These are phyloP conservation scores for Suillia variegata DNA, from an alignment of 2,888 invertebrate genomes.

Conservation along the genomic window DNA sequence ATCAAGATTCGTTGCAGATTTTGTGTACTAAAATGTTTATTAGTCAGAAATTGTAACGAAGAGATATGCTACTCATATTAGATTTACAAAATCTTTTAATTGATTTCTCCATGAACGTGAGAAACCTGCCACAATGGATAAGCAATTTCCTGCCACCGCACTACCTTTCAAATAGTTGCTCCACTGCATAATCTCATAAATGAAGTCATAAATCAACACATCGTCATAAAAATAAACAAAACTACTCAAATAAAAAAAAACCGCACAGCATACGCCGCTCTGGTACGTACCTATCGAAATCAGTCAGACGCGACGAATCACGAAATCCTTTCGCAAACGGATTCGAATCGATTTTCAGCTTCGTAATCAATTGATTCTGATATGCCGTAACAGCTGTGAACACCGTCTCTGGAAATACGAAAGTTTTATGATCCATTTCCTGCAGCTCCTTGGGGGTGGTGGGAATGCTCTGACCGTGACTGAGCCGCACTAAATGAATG, in stretches of 20 bases:
- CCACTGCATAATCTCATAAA: no score
- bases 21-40: no score
- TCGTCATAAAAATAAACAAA: slow-evolving; percentile 15
- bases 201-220: slow-evolving; percentile 41
- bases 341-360: slow-evolving; percentile 98
- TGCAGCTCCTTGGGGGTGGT: slow-evolving; percentile 80
- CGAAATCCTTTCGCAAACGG: slow-evolving; percentile 98
- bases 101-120: no score
- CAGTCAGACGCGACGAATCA: slow-evolving; percentile 92
- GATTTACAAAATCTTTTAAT: no score
- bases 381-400: slow-evolving; percentile 99
- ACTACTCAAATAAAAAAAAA: neutral
- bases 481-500: slow-evolving; percentile 90
- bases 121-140: no score
- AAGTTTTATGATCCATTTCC: slow-evolving; percentile 93
- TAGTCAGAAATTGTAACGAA: no score
- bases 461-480: slow-evolving; percentile 79
- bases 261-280: neutral
- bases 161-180: no score
- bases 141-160: no score
- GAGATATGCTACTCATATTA: no score
- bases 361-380: slow-evolving; percentile 99
- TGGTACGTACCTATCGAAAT: slow-evolving; percentile 79
- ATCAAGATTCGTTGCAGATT: no score
- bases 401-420: slow-evolving; percentile 95